Evolutionary conservation across 2,888 invertebrate genomes (phyloP), one percentile per base, ranked within the genome.

Genomic region (Hydropsyche betteni): DNA sequence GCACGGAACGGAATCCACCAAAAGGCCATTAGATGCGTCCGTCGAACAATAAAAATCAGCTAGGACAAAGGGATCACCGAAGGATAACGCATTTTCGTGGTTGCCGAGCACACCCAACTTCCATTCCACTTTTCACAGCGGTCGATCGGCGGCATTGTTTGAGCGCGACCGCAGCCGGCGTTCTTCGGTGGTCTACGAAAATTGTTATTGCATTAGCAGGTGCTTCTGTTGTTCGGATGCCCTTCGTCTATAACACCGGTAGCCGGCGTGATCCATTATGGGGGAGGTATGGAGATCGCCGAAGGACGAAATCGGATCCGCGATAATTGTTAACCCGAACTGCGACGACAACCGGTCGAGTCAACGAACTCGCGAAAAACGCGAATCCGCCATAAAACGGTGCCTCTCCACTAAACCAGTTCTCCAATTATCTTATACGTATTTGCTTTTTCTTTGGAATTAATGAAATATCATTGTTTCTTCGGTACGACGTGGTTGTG

Each of bases 301-400:
- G 24, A 24, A 24, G 24, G 24, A 24, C 24, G 24, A 24, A 24
- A 44, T 44, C 44, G 44, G 44, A 44, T 44, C 44, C 44, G 44
- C 44, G 44, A 44, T 44, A 44, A 44, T 44, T 44, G 44, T 44
- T 44, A 44, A 44, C 44, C 44, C 6, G 44, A 44, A 44, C 44
- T 44, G 64, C 64, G 34, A 10, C 70, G 75, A 74, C 69, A 74
- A 75, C 70, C 74, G 75, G 72, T 58, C 51, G 74, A 70, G 71
- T 71, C 52, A 70, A 75, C 74, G 74, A 74, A 74, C 74, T 68
- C 74, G 68, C 74, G 36, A 52, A 61, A 74, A 51, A 34, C 52
- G 68, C 68, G 68, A 74, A 74, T 68, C 61, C 51, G 68, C 74
- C 64, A 74, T 68, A 64, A 64, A 64, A 64, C 64, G 24, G n/a